phyloP scores from a whole-genome alignment of 2,113 vertebrate species.

The Rana temporaria region DNA sequence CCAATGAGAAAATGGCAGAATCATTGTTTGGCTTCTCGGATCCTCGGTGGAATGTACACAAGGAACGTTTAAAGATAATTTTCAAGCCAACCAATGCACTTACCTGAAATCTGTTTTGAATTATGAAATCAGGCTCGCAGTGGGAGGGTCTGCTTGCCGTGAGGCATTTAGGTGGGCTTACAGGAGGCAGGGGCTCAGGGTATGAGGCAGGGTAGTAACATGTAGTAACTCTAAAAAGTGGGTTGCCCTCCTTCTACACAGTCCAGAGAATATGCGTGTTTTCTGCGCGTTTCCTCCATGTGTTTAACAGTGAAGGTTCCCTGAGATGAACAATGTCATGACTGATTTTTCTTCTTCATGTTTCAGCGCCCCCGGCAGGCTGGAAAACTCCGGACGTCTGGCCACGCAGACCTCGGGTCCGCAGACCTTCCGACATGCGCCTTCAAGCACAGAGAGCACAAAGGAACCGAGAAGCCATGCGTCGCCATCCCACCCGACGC shows the following conservation, averaged over 20 bases:
- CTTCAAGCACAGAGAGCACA: conserved; percentile 63
- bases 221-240: neutral
- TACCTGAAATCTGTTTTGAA: neutral
- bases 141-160: neutral
- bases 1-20: neutral
- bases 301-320: no score
- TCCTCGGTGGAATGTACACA: neutral
- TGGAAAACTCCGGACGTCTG: conserved; percentile 71
- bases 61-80: neutral
- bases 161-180: neutral
- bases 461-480: conserved; percentile 70
- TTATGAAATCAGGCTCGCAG: neutral
- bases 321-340: neutral
- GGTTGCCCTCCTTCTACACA: neutral
- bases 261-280: neutral
- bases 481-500: conserved; percentile 59
- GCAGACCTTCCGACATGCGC: conserved; percentile 66
- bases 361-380: conserved; percentile 75
- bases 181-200: neutral
- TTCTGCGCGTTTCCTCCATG: no score
- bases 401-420: conserved; percentile 68
- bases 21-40: neutral
- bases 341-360: conserved; percentile 43
- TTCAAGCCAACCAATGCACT: neutral
- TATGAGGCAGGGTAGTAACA: neutral